These are phyloP conservation scores for Papilio helenus DNA, from an alignment of 1,140 invertebrate species.

Conservation along the genomic window DNA sequence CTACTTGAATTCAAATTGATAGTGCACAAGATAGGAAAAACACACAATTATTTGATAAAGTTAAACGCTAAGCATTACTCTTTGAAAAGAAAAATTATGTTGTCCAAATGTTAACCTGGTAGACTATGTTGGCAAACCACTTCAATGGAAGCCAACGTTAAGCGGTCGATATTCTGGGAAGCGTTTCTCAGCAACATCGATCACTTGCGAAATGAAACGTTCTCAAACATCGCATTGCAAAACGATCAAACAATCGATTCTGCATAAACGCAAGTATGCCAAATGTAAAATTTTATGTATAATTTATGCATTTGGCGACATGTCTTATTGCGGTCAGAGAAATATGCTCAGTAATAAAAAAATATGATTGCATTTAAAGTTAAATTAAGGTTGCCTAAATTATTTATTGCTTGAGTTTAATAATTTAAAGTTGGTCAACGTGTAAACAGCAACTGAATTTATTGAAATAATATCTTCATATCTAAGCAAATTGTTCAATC, in stretches of 20 bases:
- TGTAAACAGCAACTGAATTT: neutral
- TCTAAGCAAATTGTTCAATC: neutral
- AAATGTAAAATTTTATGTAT: conserved; percentile 21
- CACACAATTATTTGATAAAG: neutral
- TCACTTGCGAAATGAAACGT: conserved; percentile 6
- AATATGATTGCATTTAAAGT: neutral
- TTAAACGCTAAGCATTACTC: neutral
- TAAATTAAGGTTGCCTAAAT: neutral
- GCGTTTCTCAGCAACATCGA: conserved; percentile 21
- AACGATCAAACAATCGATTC: conserved; percentile 26
- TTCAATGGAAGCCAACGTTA: neutral
- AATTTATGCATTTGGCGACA: conserved; percentile 14
- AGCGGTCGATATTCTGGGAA: conserved; percentile 28
- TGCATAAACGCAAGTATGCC: conserved; percentile 2
- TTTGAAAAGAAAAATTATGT: neutral
- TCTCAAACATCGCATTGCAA: conserved; percentile 24
- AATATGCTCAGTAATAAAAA: neutral
- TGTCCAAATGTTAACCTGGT: neutral
- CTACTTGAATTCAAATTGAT: too few species aligned
- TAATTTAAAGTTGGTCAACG: neutral
- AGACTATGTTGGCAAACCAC: neutral
- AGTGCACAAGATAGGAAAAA: too few species aligned
- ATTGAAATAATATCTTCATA: neutral
- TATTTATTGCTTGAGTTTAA: conserved; percentile 3
- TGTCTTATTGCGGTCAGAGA: conserved; percentile 7